Evolutionary conservation across 1,140 invertebrate genomes (phyloP), one percentile per base, ranked within the genome.

Genomic region (Octopus bimaculoides): DNA sequence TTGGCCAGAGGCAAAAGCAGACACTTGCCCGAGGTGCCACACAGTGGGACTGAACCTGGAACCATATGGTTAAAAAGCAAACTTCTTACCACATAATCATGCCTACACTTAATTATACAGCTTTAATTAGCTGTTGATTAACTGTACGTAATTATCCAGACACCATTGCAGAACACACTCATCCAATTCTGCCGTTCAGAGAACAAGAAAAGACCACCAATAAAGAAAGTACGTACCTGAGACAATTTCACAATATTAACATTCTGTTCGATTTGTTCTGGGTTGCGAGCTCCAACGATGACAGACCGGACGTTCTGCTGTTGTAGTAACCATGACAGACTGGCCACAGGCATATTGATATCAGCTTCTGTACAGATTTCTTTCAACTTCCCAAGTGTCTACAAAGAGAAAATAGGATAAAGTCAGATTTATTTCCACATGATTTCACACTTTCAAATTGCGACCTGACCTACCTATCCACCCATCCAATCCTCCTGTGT

Each of bases 291-390:
- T 4, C 89, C 89, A 14, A 87, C 87, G 66, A 89, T 88, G 10
- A 85, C 87, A n/a, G 85, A 83, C 1, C 81, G 81, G 10, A 87
- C 81, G 54, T 74, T 81, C 14, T 85, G 81, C 71, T 89, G 86
- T 78, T 88, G 85, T 26, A 89, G 80, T 3, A 89, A 54, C 89
- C 89, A 89, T 0, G 89, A 85, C 41, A 89, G 61, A 0, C 88
- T 75, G 56, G 86, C 87, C 26, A 83, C 83, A 0, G 87, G 69
- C 88, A 89, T 88, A 17, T 82, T 77, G 10, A 87, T 79, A 54
- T 84, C 81, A 10, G 82, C 83, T n/a, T 83, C 82, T 4, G 84
- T 77, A 83, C 87, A 89, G 17, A 89, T 84, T 77, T 84, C 84
- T 53, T 81, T 82, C 69, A 89, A 84, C 26, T 83, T 82, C 5